These are phyloP conservation scores for Drosophila meridiana DNA, from an alignment of 2,888 invertebrate species.

Conservation along the genomic window DNA sequence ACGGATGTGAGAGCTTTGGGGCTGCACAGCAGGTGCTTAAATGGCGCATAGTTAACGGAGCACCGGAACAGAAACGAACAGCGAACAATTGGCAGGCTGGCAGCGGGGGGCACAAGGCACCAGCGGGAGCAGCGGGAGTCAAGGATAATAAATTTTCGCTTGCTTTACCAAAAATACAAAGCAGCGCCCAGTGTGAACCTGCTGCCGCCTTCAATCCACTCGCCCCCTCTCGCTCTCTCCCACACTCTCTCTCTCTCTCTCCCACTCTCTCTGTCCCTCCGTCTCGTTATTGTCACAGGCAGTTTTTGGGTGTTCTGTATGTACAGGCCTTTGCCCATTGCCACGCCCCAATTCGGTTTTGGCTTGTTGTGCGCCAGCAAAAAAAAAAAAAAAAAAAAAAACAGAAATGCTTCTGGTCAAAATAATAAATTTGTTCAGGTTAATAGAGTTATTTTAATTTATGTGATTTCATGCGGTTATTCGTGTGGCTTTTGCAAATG, in stretches of 20 bases:
- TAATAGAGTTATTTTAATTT: conserved; percentile 83
- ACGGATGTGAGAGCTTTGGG: conserved; percentile 58
- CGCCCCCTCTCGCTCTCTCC: too few species aligned
- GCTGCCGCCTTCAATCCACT: neutral
- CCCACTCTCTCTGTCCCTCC: neutral
- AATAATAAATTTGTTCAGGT: conserved; percentile 83
- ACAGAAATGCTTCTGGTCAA: conserved; percentile 65
- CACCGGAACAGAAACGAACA: conserved; percentile 58
- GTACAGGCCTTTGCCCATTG: conserved; percentile 11
- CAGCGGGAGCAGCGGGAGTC: conserved; percentile 51
- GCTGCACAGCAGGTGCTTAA: conserved; percentile 74
- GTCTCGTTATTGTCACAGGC: conserved; percentile 51
- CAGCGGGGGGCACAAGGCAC: conserved; percentile 2
- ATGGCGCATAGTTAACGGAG: conserved; percentile 77
- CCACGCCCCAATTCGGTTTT: conserved; percentile 6
- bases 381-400: neutral
- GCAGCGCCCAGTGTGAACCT: conserved; percentile 20
- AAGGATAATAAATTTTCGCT: conserved; percentile 74
- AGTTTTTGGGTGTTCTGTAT: conserved; percentile 25
- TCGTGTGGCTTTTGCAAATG: conserved; percentile 78
- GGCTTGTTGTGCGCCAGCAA: conserved; percentile 8
- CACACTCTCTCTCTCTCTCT: neutral
- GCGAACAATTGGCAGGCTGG: conserved; percentile 54
- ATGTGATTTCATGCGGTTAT: conserved; percentile 79
- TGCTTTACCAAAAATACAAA: conserved; percentile 63